Evolutionary conservation across 2,113 vertebrate genomes (phyloP), one percentile per base, ranked within the genome.

Genomic region (Reinhardtius hippoglossoides): DNA sequence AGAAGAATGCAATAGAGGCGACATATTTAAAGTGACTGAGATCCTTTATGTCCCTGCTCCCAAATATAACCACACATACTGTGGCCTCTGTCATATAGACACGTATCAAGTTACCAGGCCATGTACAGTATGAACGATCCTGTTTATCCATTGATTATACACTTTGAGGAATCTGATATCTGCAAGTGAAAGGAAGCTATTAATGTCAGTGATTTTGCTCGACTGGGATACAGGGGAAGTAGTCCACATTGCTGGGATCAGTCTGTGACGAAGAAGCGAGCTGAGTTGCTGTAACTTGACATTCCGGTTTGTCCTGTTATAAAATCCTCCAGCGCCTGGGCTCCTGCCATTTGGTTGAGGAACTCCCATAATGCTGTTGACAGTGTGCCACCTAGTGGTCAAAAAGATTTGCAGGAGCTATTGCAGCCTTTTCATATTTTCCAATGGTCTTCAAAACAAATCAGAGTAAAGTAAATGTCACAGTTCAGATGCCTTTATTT

Each of bases 371-470:
- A 44, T n/a, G 44, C 16, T 21, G 18, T 24, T 20, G 15, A 55
- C 50, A 18, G 40, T 24, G 60, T 74, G 80, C 89, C 90, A 89
- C 66, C 93, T 92, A 74, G 84, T 82, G 92, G 67, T 63, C 9
- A 82, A 46, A 23, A 27, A 5, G 0, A 23, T 7, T 2, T 23
- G 8, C 35, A 48, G 64, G 57, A 2, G 31, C 2, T 2, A 23
- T 5, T 40, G 21, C 3, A 59, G 5, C 2, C 26, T 31, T 31
- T 31, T 31, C 31, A 1, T 31, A 31, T 18, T 59, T 61, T 37
- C 15, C 5, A 27, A 26, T 5, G 4, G 3, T 52, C 20, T 4
- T n/a, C 31, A 52, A 50, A 74, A 24, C 9, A 74, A 67, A 66
- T 46, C 40, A 37, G 52, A 31, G 31, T 40, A 40, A 12, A 40